These are phyloP conservation scores for Alentia gelatinosa DNA, from an alignment of 2,888 invertebrate genomes.

Conservation along the genomic window DNA sequence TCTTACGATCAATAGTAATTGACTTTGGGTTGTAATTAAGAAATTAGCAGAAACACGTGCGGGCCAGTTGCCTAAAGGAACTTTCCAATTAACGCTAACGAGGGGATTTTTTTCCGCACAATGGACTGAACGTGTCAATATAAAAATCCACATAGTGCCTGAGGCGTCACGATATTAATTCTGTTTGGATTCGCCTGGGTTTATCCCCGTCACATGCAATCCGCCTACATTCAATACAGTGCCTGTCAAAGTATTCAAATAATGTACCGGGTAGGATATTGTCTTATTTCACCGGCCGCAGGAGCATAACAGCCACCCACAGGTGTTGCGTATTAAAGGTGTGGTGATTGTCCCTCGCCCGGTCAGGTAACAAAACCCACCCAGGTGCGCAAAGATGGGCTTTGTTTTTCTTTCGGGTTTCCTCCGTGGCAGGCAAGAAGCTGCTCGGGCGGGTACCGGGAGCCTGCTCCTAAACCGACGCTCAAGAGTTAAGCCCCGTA, in stretches of 20 bases:
- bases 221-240: not conserved
- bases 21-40: constrained; percentile 5
- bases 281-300: not conserved
- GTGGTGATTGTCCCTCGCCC: not conserved
- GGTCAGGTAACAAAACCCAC: not conserved
- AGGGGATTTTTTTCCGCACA: not conserved
- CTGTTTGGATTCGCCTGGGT: not conserved
- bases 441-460: not conserved
- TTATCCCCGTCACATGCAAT: not conserved
- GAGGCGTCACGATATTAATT: not conserved
- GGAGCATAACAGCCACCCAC: not conserved
- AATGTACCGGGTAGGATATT: not conserved
- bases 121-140: not conserved
- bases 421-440: not conserved
- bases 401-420: constrained; percentile 39
- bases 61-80: not conserved
- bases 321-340: constrained; percentile 49
- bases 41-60: not conserved
- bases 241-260: not conserved
- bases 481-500: not conserved
- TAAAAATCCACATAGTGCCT: not conserved
- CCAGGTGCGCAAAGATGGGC: constrained; percentile 45
- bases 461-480: not conserved
- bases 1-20: constrained; percentile 17
- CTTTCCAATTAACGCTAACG: not conserved